A percentile compares a stretch with the other conserved stretches of the same genome.
Conservation (phyloP, 1,140 invertebrate genomes). For the Heliconius eleuchia region DNA sequence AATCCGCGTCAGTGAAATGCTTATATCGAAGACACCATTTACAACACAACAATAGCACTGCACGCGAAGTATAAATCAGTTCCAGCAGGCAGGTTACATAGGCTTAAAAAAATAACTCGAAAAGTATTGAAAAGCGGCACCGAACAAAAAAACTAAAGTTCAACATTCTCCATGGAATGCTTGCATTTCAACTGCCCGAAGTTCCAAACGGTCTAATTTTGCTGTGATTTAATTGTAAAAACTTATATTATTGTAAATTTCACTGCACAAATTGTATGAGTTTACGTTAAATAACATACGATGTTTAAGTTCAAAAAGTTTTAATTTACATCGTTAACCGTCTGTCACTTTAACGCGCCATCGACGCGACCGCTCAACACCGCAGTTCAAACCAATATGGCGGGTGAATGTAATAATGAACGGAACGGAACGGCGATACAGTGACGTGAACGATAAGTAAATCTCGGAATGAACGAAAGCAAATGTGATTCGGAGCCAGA, state of each 20-base stretch:
- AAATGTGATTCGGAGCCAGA: background rate
- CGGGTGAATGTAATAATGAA: slow-evolving; percentile 34
- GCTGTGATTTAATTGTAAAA: slow-evolving; percentile 38
- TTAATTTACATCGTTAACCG: slow-evolving; percentile 60
- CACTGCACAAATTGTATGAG: slow-evolving; percentile 53
- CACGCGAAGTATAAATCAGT: slow-evolving; percentile 44
- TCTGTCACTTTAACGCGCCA: slow-evolving; percentile 64
- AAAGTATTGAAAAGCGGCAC: slow-evolving; percentile 71
- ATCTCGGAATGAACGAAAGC: slow-evolving; percentile 33
- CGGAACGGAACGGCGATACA: slow-evolving; percentile 10
- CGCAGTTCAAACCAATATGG: slow-evolving; percentile 68
- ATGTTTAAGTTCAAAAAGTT: slow-evolving; percentile 57
- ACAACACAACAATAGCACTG: slow-evolving; percentile 49
- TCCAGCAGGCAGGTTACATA: slow-evolving; percentile 46
- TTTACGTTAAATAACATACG: slow-evolving; percentile 44
- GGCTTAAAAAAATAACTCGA: slow-evolving; percentile 45
- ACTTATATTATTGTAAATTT: slow-evolving; percentile 35
- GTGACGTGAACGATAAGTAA: slow-evolving; percentile 47
- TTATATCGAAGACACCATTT: slow-evolving; percentile 57
- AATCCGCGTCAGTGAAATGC: slow-evolving; percentile 56
- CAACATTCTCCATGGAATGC: slow-evolving; percentile 78
- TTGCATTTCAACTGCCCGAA: slow-evolving; percentile 69
- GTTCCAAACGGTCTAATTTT: slow-evolving; percentile 41
- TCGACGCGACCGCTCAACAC: slow-evolving; percentile 44
- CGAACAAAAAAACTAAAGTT: slow-evolving; percentile 73